Base-by-base conservation (phyloP, 2,113 vertebrate genomes). In the Rhineura floridana region DNA sequence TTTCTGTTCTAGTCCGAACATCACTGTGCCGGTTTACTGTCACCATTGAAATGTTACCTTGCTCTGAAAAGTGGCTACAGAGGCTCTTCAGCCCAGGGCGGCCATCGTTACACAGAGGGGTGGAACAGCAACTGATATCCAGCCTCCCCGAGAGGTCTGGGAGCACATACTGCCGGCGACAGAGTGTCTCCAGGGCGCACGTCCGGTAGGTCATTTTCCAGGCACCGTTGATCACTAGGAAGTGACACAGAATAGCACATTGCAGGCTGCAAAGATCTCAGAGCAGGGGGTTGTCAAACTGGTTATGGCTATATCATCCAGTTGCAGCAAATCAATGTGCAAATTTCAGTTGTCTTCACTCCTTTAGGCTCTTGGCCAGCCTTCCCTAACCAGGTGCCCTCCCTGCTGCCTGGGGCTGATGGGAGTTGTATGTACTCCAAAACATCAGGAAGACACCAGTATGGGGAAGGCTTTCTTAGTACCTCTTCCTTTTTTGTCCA, bases 11-110 rank as follows among this genome's bases (percentile, higher is more conserved):
- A 33, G 28, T 1, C 65, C 28, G 10, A 33, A 28, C 52, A n/a
- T 42, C 67, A 36, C 1, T 1, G 6, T 19, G 28, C 36, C 48
- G 8, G 10, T 25, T 46, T 44, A 1, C 77, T 33, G 63, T n/a
- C 39, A 44, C 39, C 39, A 30, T 17, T 17, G 48, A 42, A n/a
- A 72, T 12, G 1, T 21, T 73, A 87, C 86, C 86, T 87, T 81
- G 86, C 30, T 87, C 78, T 42, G 86, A 81, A 81, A 81, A 87
- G 36, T 87, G 86, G 52, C 86, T 87, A 39, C 86, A 87, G 86
- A 87, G 72, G n/a, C 86, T 81, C 42, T 81, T 87, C 30, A 73
- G 12, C 7, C 86, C 86, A 0, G 86, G 86, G 3, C 39, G 67
- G 36, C 86, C 86, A 62, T 87, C 67, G 4, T 87, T 87, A 28